Evolutionary conservation across 2,113 vertebrate species (phyloP).

Genomic region (Chrysemys picta): DNA sequence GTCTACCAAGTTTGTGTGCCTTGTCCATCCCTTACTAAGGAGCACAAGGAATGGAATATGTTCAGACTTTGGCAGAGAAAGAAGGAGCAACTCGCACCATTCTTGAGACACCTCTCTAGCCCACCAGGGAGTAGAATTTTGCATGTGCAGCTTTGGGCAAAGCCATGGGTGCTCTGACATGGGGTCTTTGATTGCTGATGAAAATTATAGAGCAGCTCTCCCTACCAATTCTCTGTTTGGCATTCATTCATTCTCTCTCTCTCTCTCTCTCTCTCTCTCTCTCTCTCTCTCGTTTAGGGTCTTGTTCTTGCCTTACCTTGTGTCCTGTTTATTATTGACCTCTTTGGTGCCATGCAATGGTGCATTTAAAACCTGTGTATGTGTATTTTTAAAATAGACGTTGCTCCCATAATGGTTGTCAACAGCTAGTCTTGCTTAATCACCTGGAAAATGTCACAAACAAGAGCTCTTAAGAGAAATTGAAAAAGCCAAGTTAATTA

Average conservation of each 20-base stretch:
- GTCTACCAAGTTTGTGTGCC: too few relatives aligned
- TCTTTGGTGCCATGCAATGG: neutral
- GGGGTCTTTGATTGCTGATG: neutral
- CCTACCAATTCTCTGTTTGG: neutral
- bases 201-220: conserved; percentile 14
- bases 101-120: neutral
- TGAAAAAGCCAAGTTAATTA: conserved; percentile 47
- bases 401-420: neutral
- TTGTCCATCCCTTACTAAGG: neutral
- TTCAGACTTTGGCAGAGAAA: neutral
- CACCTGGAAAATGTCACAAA: conserved; percentile 6
- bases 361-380: neutral
- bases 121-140: neutral
- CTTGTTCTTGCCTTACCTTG: neutral
- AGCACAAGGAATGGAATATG: neutral
- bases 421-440: conserved; percentile 42
- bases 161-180: neutral
- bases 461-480: neutral
- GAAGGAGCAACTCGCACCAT: neutral
- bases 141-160: neutral
- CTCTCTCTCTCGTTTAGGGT: conserved; percentile 11
- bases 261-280: neutral
- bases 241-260: neutral
- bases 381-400: neutral
- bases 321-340: conserved; percentile 20